Conservation (phyloP, 2,797 vertebrate genomes). For the Ceyx erithaca region DNA sequence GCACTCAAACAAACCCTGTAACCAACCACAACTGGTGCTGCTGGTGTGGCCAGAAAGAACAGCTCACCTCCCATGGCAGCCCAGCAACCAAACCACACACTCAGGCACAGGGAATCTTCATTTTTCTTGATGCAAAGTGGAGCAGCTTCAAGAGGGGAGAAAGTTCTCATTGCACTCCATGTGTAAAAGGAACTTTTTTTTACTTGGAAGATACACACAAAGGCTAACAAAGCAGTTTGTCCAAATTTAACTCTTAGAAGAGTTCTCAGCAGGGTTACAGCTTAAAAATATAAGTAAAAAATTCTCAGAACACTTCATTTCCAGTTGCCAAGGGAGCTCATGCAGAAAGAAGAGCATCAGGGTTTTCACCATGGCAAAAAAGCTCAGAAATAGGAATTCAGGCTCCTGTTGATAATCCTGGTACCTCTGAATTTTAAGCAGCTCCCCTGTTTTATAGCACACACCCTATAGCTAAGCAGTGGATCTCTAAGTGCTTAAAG, state of each 20-base stretch:
- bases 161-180: background rate
- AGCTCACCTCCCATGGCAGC: accelerated
- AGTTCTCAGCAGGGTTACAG: background rate
- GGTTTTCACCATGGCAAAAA: background rate
- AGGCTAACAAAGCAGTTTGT: background rate
- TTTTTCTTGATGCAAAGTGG: background rate
- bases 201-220: background rate
- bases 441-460: background rate
- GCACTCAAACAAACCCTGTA: background rate
- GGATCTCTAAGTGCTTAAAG: background rate
- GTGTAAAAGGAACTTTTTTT: background rate
- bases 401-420: background rate
- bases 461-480: background rate
- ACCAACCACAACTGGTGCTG: background rate
- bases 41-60: background rate
- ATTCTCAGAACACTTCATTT: background rate
- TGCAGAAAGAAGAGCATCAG: background rate
- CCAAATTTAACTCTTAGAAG: background rate
- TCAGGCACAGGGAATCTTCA: background rate
- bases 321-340: background rate
- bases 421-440: background rate
- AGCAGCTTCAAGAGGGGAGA: background rate
- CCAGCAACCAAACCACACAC: accelerated
- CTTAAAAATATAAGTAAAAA: background rate
- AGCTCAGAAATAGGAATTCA: background rate